Percentiles rank a stretch among this genome's conserved stretches.
Conservation (phyloP, 2,888 invertebrate species). For the Tachina grossa region DNA sequence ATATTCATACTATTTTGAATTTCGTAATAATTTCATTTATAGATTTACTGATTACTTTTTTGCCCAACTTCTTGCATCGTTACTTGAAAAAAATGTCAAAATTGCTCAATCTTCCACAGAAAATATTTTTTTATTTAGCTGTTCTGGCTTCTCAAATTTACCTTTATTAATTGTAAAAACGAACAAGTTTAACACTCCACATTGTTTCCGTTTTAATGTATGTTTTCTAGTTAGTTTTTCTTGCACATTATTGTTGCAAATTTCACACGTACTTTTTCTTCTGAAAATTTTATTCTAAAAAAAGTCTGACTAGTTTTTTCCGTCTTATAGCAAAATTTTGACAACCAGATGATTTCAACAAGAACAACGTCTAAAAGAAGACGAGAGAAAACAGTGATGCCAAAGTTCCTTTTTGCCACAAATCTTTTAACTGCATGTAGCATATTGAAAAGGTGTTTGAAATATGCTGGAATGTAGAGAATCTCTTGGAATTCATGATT, state of each 20-base stretch:
- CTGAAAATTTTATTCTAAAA: constrained; percentile 53
- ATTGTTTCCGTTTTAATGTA: constrained; percentile 15
- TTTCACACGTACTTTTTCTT: constrained; percentile 17
- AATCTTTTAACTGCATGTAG: not conserved
- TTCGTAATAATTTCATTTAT: not conserved
- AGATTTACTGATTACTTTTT: not conserved
- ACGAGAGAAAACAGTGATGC: not conserved
- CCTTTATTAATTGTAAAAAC: constrained; percentile 31
- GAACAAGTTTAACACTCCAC: constrained; percentile 8
- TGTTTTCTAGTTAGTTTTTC: not conserved
- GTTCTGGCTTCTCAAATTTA: constrained; percentile 16
- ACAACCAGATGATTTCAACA: constrained; percentile 58
- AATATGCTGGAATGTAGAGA: no score
- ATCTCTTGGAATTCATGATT: no score
- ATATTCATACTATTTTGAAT: not conserved
- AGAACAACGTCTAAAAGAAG: constrained; percentile 5
- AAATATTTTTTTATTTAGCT: constrained; percentile 19
- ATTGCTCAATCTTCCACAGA: constrained; percentile 34
- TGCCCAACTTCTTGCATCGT: constrained; percentile 22
- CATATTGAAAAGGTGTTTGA: not conserved
- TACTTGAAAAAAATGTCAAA: constrained; percentile 3
- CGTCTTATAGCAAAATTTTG: constrained; percentile 29
- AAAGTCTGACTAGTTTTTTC: constrained; percentile 61
- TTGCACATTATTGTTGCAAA: not conserved
- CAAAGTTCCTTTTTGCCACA: not conserved